Base-by-base conservation (phyloP, 2,888 invertebrate genomes). In the Lissocephala sabroskyi region DNA sequence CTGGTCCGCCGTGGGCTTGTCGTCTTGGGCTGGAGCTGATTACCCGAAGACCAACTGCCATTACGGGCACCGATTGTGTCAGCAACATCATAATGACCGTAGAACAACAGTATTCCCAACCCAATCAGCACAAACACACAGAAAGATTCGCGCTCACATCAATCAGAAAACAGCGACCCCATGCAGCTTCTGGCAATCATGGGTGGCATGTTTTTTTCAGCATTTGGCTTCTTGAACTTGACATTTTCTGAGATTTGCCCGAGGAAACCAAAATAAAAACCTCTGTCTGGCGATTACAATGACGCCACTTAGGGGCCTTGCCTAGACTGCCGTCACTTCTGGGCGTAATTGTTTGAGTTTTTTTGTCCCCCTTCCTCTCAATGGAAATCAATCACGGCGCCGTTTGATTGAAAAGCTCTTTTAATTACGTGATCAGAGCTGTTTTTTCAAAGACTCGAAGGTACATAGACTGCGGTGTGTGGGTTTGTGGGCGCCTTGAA, bases 321-420 rank as follows among this genome's bases (percentile, higher is more conserved):
- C 59, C 70, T 26, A 35, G 43, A 23, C 33, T 40, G 9, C 19
- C 11, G 4, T 14, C 13, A 16, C 10, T 19, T 13, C 23, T 28
- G 28, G 13, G 61, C 49, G 50, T 65, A 71, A 74, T 77, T 71
- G 59, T 61, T 64, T 57, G n/a, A 1, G 3, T 36, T 10, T 36
- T 36, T 16, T 10, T 14, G 17, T 32, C 32, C 4, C n/a, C 10
- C 10, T 32, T 32, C 4, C n/a, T n/a, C n/a, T n/a, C n/a, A n/a
- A 62, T 58, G 33, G 57, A 68, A 60, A 68, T 70, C 77, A 76
- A 70, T 70, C 70, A 70, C 60, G 74, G 56, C 57, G 51, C 53
- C 44, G 58, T 68, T 64, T 57, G 66, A 41, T 62, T 65, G 62
- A 62, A 70, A 47, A 56, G 60, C n/a, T n/a, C 60, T 64, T 70